Evolutionary conservation across 2,113 vertebrate genomes (phyloP), one percentile per base, ranked within the genome.

Genomic region (Cyanocitta stelleri): DNA sequence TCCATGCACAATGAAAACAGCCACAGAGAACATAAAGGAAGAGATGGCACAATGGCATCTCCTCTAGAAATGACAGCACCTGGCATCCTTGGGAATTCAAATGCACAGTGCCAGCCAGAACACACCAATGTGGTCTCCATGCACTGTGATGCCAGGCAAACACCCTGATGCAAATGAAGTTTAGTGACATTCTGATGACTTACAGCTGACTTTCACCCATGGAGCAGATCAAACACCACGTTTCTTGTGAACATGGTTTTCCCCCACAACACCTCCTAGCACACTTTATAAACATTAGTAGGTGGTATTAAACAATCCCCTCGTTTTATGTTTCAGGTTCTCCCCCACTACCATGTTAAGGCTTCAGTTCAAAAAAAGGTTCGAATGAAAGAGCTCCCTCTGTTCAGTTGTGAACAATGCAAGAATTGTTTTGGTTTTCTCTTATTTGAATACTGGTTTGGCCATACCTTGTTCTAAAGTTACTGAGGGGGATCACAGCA

Each of bases 61-160:
- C 56, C 72, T 91, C 75, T 67, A 75, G 69, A 80, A 92, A 80
- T 11, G 80, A n/a, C 5, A 71, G 72, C 61, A 95, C 26, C 30
- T 61, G 48, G 43, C 2, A 3, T 56, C 46, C 75, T 81, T 0
- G 0, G 74, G 80, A 94, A 88, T 74, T 54, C 52, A 88, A 79
- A 85, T 0, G 1, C 62, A 35, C n/a, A 30, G 39, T 3, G 11
- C 39, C 62, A 78, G 46, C 77, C 78, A 77, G 78, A 79, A 71
- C 22, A 33, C 0, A 1, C 19, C 0, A 1, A 63, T 64, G 46
- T 32, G 54, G 58, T 54, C 39, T 4, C 20, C 3, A 2, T 11
- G 54, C 16, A 63, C 16, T 1, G 1, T 13, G 39, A 84, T 54
- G 46, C 2, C 4, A 80, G 33, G 68, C 63, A 87, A 90, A 85